A percentile compares a stretch with the other conserved stretches of the same genome.
phyloP scores from a whole-genome alignment of 2,797 vertebrate species.

The Gallirallus australis region DNA sequence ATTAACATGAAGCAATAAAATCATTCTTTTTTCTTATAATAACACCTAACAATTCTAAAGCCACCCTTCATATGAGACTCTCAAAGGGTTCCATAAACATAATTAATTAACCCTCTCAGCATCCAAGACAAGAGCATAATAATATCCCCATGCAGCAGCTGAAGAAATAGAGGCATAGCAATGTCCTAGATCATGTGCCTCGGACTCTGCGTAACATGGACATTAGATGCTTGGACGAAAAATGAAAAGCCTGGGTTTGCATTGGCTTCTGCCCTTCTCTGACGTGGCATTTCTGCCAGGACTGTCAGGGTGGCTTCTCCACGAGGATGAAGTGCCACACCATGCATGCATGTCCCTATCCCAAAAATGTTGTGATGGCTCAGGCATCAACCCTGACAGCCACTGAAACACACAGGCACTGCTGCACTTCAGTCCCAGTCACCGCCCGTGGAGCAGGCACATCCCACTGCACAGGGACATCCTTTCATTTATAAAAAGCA shows the following conservation, averaged over 20 bases:
- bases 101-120: slow-evolving; percentile 57
- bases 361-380: background rate
- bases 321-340: rapidly evolving
- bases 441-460: too few species aligned
- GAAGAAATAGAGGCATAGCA: slow-evolving; percentile 31
- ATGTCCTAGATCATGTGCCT: background rate
- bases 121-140: background rate
- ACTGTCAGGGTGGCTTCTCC: background rate
- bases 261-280: background rate
- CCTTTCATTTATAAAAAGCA: background rate
- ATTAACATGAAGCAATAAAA: slow-evolving; percentile 71
- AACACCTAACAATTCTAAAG: slow-evolving; percentile 66
- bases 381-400: rapidly evolving
- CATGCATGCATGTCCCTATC: rapidly evolving
- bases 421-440: background rate
- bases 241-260: background rate
- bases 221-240: background rate
- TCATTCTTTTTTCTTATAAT: slow-evolving; percentile 67
- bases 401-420: background rate
- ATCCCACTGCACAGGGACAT: rapidly evolving
- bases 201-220: rapidly evolving
- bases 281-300: background rate
- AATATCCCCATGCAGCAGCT: background rate
- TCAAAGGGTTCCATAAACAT: slow-evolving; percentile 60
- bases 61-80: slow-evolving; percentile 61